phyloP scores from a whole-genome alignment of 2,888 invertebrate species.

The Vanessa cardui region DNA sequence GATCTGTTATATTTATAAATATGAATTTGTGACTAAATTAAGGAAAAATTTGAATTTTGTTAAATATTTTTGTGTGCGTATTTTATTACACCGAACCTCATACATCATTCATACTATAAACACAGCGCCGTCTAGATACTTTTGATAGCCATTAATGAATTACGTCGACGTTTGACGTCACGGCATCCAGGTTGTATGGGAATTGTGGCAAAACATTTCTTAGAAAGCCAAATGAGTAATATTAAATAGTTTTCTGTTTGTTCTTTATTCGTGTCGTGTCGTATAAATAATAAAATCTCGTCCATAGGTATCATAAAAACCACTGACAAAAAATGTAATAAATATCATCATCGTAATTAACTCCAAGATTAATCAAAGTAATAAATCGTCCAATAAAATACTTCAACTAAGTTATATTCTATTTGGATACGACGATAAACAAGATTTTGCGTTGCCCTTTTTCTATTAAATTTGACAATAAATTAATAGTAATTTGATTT shows the following conservation, averaged over 20 bases:
- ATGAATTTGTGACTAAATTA: background rate
- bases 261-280: too few relatives aligned
- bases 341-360: too few relatives aligned
- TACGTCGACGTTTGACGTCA: background rate
- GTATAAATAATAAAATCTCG: too few relatives aligned
- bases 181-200: background rate
- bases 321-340: too few relatives aligned
- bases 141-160: background rate
- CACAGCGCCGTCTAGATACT: background rate
- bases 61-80: background rate
- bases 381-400: too few relatives aligned
- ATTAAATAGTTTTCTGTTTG: background rate
- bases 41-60: background rate
- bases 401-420: too few relatives aligned
- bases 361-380: too few relatives aligned
- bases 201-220: background rate
- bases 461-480: too few relatives aligned
- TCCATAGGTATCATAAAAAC: too few relatives aligned
- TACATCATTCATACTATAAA: background rate
- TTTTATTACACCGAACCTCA: background rate
- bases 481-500: too few relatives aligned
- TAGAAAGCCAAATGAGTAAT: background rate
- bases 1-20: background rate
- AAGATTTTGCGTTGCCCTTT: too few relatives aligned
- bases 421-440: too few relatives aligned